A percentile compares a stretch with the other conserved stretches of the same genome.
These are phyloP conservation scores for Holocentrus rufus DNA, from an alignment of 2,797 vertebrate genomes.

Conservation along the genomic window DNA sequence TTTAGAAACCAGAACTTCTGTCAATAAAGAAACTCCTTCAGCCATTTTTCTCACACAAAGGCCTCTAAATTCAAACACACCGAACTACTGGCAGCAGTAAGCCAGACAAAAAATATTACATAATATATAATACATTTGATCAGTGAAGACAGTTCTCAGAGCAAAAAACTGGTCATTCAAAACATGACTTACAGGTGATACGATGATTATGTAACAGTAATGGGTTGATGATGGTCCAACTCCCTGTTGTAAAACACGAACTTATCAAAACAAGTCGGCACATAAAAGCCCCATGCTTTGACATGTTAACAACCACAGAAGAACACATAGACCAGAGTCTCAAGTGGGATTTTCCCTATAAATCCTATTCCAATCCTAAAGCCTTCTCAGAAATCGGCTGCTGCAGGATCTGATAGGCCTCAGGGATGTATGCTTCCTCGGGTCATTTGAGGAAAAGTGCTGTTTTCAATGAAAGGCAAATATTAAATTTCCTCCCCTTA, in stretches of 20 bases:
- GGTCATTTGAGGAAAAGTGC: conserved; percentile 37
- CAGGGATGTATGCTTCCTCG: conserved; percentile 8
- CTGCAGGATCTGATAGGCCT: conserved; percentile 10
- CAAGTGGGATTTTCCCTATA: conserved; percentile 21
- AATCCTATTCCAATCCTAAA: conserved; percentile 29
- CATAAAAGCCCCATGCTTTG: conserved; percentile 15
- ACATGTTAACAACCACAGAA: conserved; percentile 37
- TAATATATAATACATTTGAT: no score
- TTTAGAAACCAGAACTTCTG: conserved; percentile 45
- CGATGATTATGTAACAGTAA: not conserved
- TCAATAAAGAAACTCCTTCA: conserved; percentile 42
- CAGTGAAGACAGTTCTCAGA: conserved; percentile 5
- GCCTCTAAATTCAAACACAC: conserved; percentile 16
- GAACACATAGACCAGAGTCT: conserved; percentile 31
- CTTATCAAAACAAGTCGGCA: conserved; percentile 36
- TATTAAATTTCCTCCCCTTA: conserved; percentile 11
- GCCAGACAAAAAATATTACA: conserved; percentile 20
- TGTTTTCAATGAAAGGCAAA: conserved; percentile 7
- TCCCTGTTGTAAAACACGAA: conserved; percentile 17
- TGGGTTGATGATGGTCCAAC: conserved; percentile 25
- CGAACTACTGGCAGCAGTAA: not conserved
- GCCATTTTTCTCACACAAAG: not conserved
- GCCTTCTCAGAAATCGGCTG: conserved; percentile 20
- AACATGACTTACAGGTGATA: not conserved
- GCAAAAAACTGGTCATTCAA: conserved; percentile 4